phyloP scores from a whole-genome alignment of 1,140 invertebrate genomes.

The Galleria mellonella region DNA sequence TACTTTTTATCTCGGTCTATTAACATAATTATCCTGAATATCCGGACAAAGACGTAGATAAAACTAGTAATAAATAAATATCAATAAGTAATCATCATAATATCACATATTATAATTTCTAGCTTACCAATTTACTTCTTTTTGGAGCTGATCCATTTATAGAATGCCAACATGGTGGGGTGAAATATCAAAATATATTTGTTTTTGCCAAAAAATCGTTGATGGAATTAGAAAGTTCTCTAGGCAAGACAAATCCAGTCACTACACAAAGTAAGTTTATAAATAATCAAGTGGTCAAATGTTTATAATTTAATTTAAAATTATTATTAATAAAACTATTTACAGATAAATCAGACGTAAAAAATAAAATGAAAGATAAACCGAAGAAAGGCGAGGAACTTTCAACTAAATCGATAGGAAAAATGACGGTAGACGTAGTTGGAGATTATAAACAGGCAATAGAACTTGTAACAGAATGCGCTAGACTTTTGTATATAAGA shows the following conservation, averaged over 20 bases:
- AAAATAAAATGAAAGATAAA: constrained; percentile 21
- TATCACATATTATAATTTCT: constrained; percentile 7
- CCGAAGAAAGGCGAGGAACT: constrained; percentile 25
- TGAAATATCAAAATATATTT: constrained; percentile 45
- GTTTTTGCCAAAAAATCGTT: constrained; percentile 34
- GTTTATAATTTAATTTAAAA: background rate
- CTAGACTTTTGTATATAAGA: constrained; percentile 38
- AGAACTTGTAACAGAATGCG: constrained; percentile 42
- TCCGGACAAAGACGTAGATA: too few species aligned
- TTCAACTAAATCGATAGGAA: constrained; percentile 24
- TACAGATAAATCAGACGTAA: constrained; percentile 24
- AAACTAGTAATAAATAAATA: too few species aligned
- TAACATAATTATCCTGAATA: too few species aligned
- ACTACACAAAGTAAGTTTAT: background rate
- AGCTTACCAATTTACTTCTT: constrained; percentile 49
- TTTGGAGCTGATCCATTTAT: constrained; percentile 49
- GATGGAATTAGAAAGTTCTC: constrained; percentile 22
- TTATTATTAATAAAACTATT: background rate
- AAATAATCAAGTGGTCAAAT: background rate
- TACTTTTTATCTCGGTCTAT: too few species aligned
- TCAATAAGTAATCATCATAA: background rate
- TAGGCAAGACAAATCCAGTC: constrained; percentile 4
- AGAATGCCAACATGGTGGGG: constrained; percentile 37
- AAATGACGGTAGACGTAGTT: constrained; percentile 21
- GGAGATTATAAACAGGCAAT: constrained; percentile 41